These are phyloP conservation scores for Acronicta aceris DNA, from an alignment of 2,888 invertebrate species.

Conservation along the genomic window DNA sequence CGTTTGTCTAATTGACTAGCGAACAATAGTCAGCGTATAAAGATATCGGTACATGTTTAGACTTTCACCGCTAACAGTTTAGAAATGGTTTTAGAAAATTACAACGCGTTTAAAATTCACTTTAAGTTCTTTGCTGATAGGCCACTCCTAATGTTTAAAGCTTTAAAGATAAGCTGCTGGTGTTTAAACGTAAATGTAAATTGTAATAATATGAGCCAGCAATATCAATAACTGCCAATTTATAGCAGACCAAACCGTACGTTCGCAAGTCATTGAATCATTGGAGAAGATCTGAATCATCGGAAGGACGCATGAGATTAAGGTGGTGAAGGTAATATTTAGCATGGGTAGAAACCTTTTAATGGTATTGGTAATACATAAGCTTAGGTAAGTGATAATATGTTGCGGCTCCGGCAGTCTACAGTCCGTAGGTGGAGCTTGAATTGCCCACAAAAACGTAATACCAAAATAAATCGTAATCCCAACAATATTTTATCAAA, in stretches of 20 bases:
- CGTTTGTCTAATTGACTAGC: slow-evolving; percentile 59
- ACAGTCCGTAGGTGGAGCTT: no score
- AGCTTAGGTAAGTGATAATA: no score
- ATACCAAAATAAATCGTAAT: no score
- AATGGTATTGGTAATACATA: no score
- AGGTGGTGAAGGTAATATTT: no score
- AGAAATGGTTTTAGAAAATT: slow-evolving; percentile 45
- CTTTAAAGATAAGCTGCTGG: slow-evolving; percentile 15
- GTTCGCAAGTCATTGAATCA: no score
- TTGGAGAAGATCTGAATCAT: no score
- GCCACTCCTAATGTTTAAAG: slow-evolving; percentile 13
- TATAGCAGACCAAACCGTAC: neutral
- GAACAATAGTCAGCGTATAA: slow-evolving; percentile 52
- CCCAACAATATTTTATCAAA: no score
- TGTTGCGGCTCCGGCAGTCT: no score
- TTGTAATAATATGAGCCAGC: neutral
- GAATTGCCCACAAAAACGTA: no score
- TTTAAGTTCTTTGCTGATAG: slow-evolving; percentile 9
- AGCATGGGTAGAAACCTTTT: no score
- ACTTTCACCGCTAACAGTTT: slow-evolving; percentile 50
- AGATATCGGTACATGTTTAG: slow-evolving; percentile 36
- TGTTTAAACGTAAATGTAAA: slow-evolving; percentile 8
- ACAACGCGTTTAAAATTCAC: slow-evolving; percentile 22
- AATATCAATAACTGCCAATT: neutral
- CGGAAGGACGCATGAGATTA: no score